Conservation (phyloP, 1,140 invertebrate genomes). For the Hermatobates lingyangjiaoensis region DNA sequence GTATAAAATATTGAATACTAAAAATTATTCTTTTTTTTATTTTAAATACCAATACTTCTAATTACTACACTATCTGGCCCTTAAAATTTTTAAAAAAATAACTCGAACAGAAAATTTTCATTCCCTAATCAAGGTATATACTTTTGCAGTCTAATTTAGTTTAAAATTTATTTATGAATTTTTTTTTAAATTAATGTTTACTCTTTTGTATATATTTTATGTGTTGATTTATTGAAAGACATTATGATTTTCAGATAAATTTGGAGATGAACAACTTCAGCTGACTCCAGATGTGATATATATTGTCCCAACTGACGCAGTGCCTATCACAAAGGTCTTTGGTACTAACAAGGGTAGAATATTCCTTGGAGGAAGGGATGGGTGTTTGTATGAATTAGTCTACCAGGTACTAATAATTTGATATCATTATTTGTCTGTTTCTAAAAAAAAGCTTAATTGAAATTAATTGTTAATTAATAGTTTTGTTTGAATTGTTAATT, state of each 20-base stretch:
- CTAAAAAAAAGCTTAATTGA: too few species aligned
- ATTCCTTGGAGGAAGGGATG: conserved; percentile 88
- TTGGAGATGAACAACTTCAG: conserved; percentile 66
- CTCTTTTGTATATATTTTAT: conserved; percentile 1
- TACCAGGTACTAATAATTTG: conserved; percentile 81
- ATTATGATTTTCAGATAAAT: conserved; percentile 8
- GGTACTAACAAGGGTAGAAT: conserved; percentile 72
- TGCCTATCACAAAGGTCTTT: conserved; percentile 62
- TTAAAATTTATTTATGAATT: conserved; percentile 5
- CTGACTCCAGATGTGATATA: conserved; percentile 86
- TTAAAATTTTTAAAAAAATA: too few species aligned
- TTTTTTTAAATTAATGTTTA: conserved; percentile 2
- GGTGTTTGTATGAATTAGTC: conserved; percentile 83
- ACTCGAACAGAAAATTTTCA: too few species aligned
- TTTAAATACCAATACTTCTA: too few species aligned
- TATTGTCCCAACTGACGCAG: conserved; percentile 77
- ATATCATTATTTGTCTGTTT: too few species aligned
- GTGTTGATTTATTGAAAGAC: background rate
- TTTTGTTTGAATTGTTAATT: too few species aligned
- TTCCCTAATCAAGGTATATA: too few species aligned
- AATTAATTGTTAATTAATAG: too few species aligned
- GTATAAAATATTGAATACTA: too few species aligned
- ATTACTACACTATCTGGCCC: too few species aligned
- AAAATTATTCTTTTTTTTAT: too few species aligned
- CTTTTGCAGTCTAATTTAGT: too few species aligned